Evolutionary conservation across 2,113 vertebrate species (phyloP), one percentile per base, ranked within the genome.

Genomic region (Ochotona curzoniae): DNA sequence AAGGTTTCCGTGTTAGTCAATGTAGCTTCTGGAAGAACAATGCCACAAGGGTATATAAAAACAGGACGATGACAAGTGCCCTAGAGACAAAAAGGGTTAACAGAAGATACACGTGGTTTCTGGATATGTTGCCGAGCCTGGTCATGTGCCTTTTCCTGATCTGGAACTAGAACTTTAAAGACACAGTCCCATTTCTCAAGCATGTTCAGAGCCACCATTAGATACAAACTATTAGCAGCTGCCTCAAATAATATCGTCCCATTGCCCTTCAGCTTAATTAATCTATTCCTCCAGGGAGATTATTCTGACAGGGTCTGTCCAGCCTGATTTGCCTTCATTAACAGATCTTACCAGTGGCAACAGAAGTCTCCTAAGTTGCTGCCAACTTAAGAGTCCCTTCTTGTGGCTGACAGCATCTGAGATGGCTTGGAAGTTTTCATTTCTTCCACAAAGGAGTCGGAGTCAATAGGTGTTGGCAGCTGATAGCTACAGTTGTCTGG

Each of bases 401-500:
- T 80, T 28, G 0, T 25, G 69, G 93, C 60, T 14, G 93, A 67
- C 51, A 54, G 15, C 0, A 0, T 6, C 87, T 1, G 18, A 76
- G 30, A 32, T 8, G 61, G 5, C 8, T 3, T 73, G 30, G 76
- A 47, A 28, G 80, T 94, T 92, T 61, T 76, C 47, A 92, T 84
- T 26, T 75, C 95, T 60, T 12, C 15, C 71, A 96, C 96, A 71
- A 94, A 96, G 74, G 17, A 69, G 83, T 60, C 64, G 54, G 49
- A 63, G 3, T 54, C 83, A 95, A 91, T 0, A 0, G 26, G 47
- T 91, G 81, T 30, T 89, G 28, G 83, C 64, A 57, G 80, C 23
- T 95, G 83, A n/a, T 9, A 28, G 83, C 89, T 75, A 17, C 71
- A 73, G 74, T 78, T 47, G 54, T 82, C 79, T 81, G 13, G 0